Evolutionary conservation across 2,888 invertebrate genomes (phyloP).

Genomic region (Nemoura dubitans): DNA sequence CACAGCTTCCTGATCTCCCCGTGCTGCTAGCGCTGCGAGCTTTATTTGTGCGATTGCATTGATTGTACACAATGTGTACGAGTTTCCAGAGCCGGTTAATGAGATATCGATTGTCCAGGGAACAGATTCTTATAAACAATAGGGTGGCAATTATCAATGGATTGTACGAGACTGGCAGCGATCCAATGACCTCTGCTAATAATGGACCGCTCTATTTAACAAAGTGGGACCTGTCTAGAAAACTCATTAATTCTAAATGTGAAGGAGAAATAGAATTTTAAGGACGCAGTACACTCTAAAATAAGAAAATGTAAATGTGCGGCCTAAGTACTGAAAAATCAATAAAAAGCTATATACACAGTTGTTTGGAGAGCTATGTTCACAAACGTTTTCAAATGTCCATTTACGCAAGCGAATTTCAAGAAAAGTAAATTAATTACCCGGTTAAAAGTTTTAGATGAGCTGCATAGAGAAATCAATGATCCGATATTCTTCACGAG

Average conservation of each 20-base stretch:
- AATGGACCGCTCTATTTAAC: slow-evolving; percentile 31
- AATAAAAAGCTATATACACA: not conserved
- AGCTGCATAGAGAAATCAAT: not conserved
- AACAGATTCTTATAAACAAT: not conserved
- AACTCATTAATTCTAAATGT: slow-evolving; percentile 1
- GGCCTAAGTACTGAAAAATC: not conserved
- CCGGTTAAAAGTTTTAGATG: not conserved
- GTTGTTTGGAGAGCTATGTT: too few species aligned
- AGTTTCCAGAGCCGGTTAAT: slow-evolving; percentile 1
- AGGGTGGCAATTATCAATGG: not conserved
- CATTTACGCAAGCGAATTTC: not conserved
- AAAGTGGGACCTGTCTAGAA: slow-evolving; percentile 23
- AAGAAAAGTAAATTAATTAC: not conserved
- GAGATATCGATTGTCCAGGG: slow-evolving; percentile 25
- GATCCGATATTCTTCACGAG: not conserved
- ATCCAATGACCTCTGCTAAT: slow-evolving; percentile 34
- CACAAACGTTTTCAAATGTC: not conserved
- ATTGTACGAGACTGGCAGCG: slow-evolving; percentile 17
- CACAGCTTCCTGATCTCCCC: not conserved
- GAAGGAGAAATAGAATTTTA: not conserved
- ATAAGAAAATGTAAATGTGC: not conserved
- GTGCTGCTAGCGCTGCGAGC: too few species aligned
- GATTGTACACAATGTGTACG: not conserved
- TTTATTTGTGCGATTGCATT: not conserved
- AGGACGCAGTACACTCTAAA: not conserved